Evolutionary conservation across 2,888 invertebrate genomes (phyloP).

Genomic region (Eupithecia subumbrata): DNA sequence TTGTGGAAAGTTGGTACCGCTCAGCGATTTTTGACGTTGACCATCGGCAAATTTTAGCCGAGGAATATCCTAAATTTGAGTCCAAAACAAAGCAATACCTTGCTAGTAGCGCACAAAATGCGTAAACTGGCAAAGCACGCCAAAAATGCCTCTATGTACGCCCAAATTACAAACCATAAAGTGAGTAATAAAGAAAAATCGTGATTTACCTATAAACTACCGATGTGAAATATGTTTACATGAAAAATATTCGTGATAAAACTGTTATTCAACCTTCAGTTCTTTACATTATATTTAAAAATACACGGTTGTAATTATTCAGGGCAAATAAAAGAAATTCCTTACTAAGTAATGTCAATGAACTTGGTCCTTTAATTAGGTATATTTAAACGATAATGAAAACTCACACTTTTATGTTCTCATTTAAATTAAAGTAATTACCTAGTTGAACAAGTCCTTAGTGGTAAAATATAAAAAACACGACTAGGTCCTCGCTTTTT

Average conservation of each 20-base stretch:
- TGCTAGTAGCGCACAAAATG: not conserved
- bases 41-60: too few relatives aligned
- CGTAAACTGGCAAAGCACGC: not conserved
- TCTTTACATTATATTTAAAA: not conserved
- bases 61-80: too few relatives aligned
- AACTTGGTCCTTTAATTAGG: not conserved
- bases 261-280: constrained; percentile 27
- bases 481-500: not conserved
- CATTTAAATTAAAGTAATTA: not conserved
- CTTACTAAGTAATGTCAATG: not conserved
- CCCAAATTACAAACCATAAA: not conserved
- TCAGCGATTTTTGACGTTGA: too few relatives aligned
- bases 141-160: not conserved
- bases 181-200: constrained; percentile 10
- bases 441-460: not conserved
- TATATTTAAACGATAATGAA: too few relatives aligned
- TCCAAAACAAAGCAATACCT: not conserved
- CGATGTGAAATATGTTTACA: constrained; percentile 15
- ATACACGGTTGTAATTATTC: constrained; percentile 5
- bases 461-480: not conserved
- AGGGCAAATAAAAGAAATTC: not conserved
- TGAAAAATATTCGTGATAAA: constrained; percentile 31
- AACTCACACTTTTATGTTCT: not conserved
- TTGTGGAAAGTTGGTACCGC: too few relatives aligned
- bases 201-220: constrained; percentile 25